A percentile compares a stretch with the other conserved stretches of the same genome.
phyloP scores from a whole-genome alignment of 2,797 vertebrate genomes.

The Pseudopleuronectes americanus region DNA sequence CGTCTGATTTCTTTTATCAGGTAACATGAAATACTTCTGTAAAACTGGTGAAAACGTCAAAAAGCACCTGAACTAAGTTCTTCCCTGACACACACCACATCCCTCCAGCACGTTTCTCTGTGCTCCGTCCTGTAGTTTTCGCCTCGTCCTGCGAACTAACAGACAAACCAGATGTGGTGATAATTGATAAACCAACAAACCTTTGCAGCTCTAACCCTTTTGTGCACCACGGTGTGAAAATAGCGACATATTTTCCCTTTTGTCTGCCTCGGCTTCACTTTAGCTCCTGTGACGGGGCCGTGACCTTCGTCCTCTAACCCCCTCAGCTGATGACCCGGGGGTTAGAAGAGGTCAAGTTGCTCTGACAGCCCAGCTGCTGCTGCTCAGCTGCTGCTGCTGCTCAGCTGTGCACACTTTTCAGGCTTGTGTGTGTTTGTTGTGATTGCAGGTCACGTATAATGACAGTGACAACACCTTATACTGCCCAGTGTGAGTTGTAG shows the following conservation, averaged over 20 bases:
- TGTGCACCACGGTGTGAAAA: conserved; percentile 9
- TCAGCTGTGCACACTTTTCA: conserved; percentile 36
- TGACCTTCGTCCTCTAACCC: conserved; percentile 48
- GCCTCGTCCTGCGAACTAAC: too few relatives aligned
- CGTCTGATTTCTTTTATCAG: too few relatives aligned
- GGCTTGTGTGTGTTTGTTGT: conserved; percentile 17
- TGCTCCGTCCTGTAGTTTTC: too few relatives aligned
- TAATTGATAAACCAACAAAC: too few relatives aligned
- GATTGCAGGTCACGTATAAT: conserved; percentile 13
- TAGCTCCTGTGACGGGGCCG: conserved; percentile 36
- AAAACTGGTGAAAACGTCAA: too few relatives aligned
- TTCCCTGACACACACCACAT: too few relatives aligned
- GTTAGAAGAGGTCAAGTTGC: conserved; percentile 60
- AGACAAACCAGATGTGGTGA: too few relatives aligned
- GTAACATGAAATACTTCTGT: too few relatives aligned
- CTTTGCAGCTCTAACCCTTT: not conserved
- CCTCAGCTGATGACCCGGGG: conserved; percentile 45
- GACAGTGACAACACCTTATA: not conserved
- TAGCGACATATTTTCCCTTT: not conserved
- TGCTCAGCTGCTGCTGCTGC: conserved; percentile 39
- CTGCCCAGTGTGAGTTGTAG: not conserved
- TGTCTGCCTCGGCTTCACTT: not conserved
- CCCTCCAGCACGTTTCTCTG: too few relatives aligned
- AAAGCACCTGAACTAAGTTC: too few relatives aligned
- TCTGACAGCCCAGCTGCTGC: conserved; percentile 24